Evolutionary conservation across 2,113 vertebrate species (phyloP), one percentile per base, ranked within the genome.

Genomic region (Saguinus midas): DNA sequence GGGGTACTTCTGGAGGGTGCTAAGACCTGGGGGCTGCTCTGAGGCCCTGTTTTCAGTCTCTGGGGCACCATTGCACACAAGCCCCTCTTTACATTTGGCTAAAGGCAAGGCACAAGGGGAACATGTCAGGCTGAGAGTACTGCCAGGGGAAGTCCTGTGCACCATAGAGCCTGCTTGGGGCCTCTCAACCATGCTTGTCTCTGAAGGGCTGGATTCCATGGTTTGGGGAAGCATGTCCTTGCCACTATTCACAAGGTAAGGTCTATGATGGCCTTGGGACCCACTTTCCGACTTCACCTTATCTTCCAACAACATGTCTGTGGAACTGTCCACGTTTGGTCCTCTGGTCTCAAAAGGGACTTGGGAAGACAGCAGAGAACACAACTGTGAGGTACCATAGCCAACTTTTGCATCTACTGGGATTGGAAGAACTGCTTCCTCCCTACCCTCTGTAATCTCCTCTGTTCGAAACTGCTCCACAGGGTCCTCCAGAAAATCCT

Each of bases 101-200:
- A 98, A 97, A 90, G 98, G 99, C 98, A 99, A 99, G 99, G 99
- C 99, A 99, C 99, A 98, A 96, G 98, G 98, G 97, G 99, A 98
- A 98, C 98, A 98, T 57, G 96, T 97, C 21, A 97, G 99, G 98
- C 96, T 96, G 89, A 81, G 97, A 76, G 97, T 45, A 96, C 97
- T 97, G 97, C 98, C 98, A 16, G 98, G 98, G 96, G 98, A 98
- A 99, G 99, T 99, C 98, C 99, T 99, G 72, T 91, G 97, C 43
- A 43, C 97, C 98, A 96, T 97, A 85, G 55, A 96, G 96, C 94
- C 99, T 98, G 29, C 88, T 70, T 61, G 99, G 73, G 97, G 98
- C 45, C 97, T 98, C 37, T 98, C 98, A 66, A 97, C 96, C 68
- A 85, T 6, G 76, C 91, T 97, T 52, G 96, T 98, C 52, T 98